A percentile compares a stretch with the other conserved stretches of the same genome.
These are phyloP conservation scores for Alsophila aescularia DNA, from an alignment of 2,888 invertebrate genomes.

Conservation along the genomic window DNA sequence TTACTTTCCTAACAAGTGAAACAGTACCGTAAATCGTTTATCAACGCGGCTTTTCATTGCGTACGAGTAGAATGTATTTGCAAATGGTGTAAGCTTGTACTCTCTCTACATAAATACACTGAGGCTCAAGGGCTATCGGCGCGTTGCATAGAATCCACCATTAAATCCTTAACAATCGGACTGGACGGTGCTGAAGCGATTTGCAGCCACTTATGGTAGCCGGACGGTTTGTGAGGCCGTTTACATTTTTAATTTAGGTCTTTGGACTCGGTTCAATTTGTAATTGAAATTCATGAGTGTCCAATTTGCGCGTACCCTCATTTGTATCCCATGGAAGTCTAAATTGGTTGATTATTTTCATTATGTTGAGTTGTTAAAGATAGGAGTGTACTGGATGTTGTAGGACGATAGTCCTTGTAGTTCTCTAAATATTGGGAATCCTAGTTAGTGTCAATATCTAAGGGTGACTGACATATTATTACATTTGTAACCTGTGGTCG, in stretches of 20 bases:
- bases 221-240: constrained; percentile 50
- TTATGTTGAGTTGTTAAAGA: background rate
- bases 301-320: constrained; percentile 1
- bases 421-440: too few species aligned
- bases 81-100: background rate
- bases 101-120: constrained; percentile 4
- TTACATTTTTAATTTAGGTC: constrained; percentile 57
- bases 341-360: background rate
- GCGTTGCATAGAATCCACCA: constrained; percentile 48
- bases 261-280: constrained; percentile 43
- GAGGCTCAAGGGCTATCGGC: constrained; percentile 25
- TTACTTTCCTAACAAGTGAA: too few species aligned
- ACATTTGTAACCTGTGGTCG: too few species aligned
- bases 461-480: too few species aligned
- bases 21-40: too few species aligned
- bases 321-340: constrained; percentile 1
- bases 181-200: constrained; percentile 54
- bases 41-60: too few species aligned
- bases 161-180: constrained; percentile 55
- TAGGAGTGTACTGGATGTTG: too few species aligned
- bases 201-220: constrained; percentile 55
- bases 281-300: constrained; percentile 21
- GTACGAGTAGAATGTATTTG: too few species aligned
- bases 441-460: too few species aligned
- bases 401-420: too few species aligned